Evolutionary conservation across 2,888 invertebrate species (phyloP).

Genomic region (Drosophila nr. perissopoda): DNA sequence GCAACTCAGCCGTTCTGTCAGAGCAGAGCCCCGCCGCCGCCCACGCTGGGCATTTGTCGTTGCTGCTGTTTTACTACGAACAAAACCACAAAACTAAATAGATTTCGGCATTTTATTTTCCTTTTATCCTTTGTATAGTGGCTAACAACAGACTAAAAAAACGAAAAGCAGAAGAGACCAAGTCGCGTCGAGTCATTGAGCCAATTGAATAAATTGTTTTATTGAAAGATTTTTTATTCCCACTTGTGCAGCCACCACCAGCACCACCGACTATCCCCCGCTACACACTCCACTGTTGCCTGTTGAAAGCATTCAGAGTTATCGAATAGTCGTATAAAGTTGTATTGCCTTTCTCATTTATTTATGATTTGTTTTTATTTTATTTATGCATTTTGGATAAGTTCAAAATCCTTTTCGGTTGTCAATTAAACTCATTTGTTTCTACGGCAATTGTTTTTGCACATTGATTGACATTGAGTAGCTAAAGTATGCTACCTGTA

Average conservation of each 20-base stretch:
- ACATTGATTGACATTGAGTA: too few species aligned
- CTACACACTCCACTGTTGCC: background rate
- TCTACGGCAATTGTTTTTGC: background rate
- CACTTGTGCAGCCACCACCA: constrained; percentile 14
- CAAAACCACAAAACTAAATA: constrained; percentile 77
- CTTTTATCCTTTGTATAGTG: constrained; percentile 35
- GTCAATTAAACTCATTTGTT: background rate
- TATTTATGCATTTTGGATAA: constrained; percentile 68
- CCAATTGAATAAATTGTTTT: constrained; percentile 83
- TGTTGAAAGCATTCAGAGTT: constrained; percentile 29
- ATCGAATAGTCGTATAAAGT: constrained; percentile 30
- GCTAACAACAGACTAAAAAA: constrained; percentile 47
- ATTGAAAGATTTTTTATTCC: constrained; percentile 76
- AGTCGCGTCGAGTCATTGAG: constrained; percentile 79
- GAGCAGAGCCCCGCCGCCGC: background rate
- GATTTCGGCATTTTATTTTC: constrained; percentile 45
- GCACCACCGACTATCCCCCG: background rate
- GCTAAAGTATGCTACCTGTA: background rate
- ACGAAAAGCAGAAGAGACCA: constrained; percentile 37
- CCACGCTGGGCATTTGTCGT: constrained; percentile 35
- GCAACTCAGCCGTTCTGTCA: constrained; percentile 40
- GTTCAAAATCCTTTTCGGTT: constrained; percentile 35
- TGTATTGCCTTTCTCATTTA: constrained; percentile 2
- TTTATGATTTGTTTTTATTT: constrained; percentile 7
- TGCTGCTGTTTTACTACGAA: constrained; percentile 44